A percentile compares a stretch with the other conserved stretches of the same genome.
Evolutionary conservation across 2,888 invertebrate genomes (phyloP).

Genomic region (Epinotia bilunana): DNA sequence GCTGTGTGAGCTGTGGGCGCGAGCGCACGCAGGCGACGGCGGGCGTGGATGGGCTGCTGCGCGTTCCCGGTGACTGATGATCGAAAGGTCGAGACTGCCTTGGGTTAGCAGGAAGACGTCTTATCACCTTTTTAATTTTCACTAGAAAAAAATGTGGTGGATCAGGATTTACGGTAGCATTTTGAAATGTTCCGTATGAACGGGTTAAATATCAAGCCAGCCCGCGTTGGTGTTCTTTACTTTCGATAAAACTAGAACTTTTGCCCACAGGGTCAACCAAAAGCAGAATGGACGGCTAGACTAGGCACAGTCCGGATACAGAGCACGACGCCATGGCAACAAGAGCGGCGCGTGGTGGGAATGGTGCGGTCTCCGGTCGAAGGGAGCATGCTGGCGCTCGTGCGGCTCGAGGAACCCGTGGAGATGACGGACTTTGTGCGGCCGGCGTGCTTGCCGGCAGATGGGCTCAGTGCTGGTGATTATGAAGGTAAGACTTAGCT

Average conservation of each 20-base stretch:
- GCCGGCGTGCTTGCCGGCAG: conserved; percentile 91
- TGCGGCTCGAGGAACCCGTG: conserved; percentile 91
- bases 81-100: too few relatives aligned
- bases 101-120: too few relatives aligned
- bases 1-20: conserved; percentile 76
- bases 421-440: conserved; percentile 92
- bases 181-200: neutral
- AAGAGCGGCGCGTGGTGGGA: conserved; percentile 92
- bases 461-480: conserved; percentile 61
- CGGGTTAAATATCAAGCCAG: too few relatives aligned
- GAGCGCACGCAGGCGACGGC: conserved; percentile 73
- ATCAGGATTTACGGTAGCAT: neutral
- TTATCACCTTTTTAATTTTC: too few relatives aligned
- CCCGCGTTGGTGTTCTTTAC: too few relatives aligned
- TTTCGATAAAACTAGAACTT: neutral
- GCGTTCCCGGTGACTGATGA: too few relatives aligned
- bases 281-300: conserved; percentile 93
- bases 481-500: conserved; percentile 47
- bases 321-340: conserved; percentile 94
- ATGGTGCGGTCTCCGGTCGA: conserved; percentile 96
- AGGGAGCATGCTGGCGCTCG: conserved; percentile 92
- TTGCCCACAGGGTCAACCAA: conserved; percentile 88
- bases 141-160: neutral
- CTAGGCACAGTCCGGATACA: conserved; percentile 90
- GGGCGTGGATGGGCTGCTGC: conserved; percentile 71